A percentile compares a stretch with the other conserved stretches of the same genome.
Conservation (phyloP, 1,140 invertebrate species). For the Rhysida immarginata region DNA sequence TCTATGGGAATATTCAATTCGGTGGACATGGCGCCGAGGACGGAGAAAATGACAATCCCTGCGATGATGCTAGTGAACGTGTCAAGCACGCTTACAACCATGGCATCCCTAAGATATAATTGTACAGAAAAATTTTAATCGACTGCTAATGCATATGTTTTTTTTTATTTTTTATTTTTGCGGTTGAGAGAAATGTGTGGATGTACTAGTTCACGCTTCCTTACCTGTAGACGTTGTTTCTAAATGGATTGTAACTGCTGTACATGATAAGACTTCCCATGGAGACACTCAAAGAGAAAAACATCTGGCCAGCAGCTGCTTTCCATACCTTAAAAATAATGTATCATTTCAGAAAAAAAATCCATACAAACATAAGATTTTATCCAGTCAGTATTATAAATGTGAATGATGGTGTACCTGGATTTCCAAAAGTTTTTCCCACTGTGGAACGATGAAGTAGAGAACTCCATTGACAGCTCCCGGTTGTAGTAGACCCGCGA, state of each 20-base stretch:
- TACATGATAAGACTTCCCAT: slow-evolving; percentile 27
- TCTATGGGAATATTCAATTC: slow-evolving; percentile 17
- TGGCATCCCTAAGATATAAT: slow-evolving; percentile 25
- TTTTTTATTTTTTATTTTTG: too few relatives aligned
- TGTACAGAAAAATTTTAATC: background rate
- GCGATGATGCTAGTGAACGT: slow-evolving; percentile 31
- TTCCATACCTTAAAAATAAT: slow-evolving; percentile 24
- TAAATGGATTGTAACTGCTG: slow-evolving; percentile 29
- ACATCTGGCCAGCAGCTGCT: slow-evolving; percentile 27
- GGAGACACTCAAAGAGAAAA: slow-evolving; percentile 29
- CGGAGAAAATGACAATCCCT: slow-evolving; percentile 31
- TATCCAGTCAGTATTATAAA: too few relatives aligned
- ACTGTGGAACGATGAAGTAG: slow-evolving; percentile 32
- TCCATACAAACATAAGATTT: too few relatives aligned
- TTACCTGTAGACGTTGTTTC: slow-evolving; percentile 28
- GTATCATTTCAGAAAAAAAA: too few relatives aligned
- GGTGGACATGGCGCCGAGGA: slow-evolving; percentile 30
- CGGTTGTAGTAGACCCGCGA: slow-evolving; percentile 25
- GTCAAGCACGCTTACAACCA: slow-evolving; percentile 29
- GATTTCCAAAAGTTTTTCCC: slow-evolving; percentile 27
- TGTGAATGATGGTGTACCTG: too few relatives aligned
- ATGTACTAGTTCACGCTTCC: background rate
- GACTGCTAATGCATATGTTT: background rate
- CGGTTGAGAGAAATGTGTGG: slow-evolving; percentile 3
- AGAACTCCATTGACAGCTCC: slow-evolving; percentile 34